Percentiles rank a stretch among this genome's conserved stretches.
phyloP scores from a whole-genome alignment of 2,888 invertebrate species.

The Trypoxylon attenuatum region DNA sequence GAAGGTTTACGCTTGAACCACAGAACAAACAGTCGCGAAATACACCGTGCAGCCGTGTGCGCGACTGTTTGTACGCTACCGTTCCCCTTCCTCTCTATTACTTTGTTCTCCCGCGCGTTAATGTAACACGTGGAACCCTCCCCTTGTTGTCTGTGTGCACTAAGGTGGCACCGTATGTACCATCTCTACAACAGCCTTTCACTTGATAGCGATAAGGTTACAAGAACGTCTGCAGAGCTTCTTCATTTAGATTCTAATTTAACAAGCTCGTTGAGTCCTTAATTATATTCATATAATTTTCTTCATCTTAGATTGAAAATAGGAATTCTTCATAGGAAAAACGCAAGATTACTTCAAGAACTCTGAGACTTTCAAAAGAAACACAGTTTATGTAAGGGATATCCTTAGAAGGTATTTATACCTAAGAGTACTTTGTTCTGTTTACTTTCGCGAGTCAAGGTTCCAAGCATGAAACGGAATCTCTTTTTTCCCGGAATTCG shows the following conservation, averaged over 20 bases:
- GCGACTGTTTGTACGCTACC: conserved; percentile 37
- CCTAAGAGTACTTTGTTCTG: too few species aligned
- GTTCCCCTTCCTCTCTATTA: conserved; percentile 7
- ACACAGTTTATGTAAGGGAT: background rate
- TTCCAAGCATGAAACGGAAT: too few species aligned
- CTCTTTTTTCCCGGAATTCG: too few species aligned
- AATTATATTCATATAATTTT: too few species aligned
- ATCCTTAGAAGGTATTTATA: too few species aligned
- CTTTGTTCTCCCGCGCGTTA: conserved; percentile 17
- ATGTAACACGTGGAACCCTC: conserved; percentile 31
- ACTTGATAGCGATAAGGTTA: too few species aligned
- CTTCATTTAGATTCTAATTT: too few species aligned
- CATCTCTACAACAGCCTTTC: conserved; percentile 12
- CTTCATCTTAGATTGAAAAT: too few species aligned
- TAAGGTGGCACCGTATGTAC: conserved; percentile 11
- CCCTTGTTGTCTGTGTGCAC: conserved; percentile 17
- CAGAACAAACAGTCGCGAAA: conserved; percentile 56
- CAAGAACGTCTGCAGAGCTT: too few species aligned
- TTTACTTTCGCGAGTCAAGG: too few species aligned
- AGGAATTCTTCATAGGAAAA: conserved; percentile 3
- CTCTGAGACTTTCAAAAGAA: background rate
- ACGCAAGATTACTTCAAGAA: background rate
- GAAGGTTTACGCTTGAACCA: conserved; percentile 49
- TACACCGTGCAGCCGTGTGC: conserved; percentile 14
- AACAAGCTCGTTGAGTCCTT: too few species aligned